Conservation (phyloP, 2,797 vertebrate species). For the Tragopan temminckii region DNA sequence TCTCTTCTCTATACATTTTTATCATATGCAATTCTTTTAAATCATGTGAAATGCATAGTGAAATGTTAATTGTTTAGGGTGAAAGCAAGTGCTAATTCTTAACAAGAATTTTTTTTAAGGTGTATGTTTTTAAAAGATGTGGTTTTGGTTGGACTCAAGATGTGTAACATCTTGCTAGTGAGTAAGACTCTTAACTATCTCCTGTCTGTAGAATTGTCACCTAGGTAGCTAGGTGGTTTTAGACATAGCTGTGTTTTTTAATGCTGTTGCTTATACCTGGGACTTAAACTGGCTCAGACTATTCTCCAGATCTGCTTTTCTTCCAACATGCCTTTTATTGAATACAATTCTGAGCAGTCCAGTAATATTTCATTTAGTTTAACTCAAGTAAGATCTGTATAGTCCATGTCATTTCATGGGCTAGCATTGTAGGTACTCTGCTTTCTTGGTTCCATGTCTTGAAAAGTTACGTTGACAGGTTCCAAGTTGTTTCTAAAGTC, state of each 20-base stretch:
- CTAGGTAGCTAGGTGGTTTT: neutral
- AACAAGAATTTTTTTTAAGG: neutral
- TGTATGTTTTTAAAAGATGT: neutral
- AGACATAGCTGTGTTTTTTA: neutral
- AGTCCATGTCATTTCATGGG: neutral
- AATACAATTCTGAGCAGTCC: neutral
- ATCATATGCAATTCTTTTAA: neutral
- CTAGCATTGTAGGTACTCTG: neutral
- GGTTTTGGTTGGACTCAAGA: neutral
- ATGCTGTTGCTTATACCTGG: neutral
- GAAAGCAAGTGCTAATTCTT: neutral
- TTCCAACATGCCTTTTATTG: neutral
- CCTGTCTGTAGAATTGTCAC: neutral
- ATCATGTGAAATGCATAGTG: neutral
- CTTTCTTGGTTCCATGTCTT: neutral
- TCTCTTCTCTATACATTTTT: neutral
- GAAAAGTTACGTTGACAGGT: neutral
- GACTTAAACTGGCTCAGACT: neutral
- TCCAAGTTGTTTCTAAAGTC: neutral
- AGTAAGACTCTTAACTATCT: neutral
- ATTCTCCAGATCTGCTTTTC: neutral
- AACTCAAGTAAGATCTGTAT: neutral
- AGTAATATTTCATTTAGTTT: neutral
- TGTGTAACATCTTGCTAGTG: rapidly evolving
- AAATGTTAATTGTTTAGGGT: neutral